These are phyloP conservation scores for Escarpia spicata DNA, from an alignment of 2,888 invertebrate species.

Conservation along the genomic window DNA sequence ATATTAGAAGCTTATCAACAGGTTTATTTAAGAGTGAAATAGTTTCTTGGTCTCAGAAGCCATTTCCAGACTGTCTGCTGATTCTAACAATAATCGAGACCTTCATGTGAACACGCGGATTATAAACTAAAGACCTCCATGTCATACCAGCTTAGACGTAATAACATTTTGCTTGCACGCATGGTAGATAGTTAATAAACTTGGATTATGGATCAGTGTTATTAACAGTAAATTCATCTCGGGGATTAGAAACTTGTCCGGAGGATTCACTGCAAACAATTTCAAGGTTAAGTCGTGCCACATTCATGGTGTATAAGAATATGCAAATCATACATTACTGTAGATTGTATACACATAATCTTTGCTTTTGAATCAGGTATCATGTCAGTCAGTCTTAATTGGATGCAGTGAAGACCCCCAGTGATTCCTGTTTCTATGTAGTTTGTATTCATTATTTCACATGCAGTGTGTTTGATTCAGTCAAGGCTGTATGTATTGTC, in stretches of 20 bases:
- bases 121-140: background rate
- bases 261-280: background rate
- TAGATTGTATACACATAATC: background rate
- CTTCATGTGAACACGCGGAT: no score
- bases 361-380: background rate
- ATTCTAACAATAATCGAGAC: background rate
- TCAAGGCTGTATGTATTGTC: background rate
- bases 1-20: background rate
- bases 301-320: background rate
- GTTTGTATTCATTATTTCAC: background rate
- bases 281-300: constrained; percentile 2
- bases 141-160: background rate
- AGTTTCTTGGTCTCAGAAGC: background rate
- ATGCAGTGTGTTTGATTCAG: background rate
- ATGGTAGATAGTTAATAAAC: background rate
- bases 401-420: background rate
- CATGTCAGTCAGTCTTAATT: background rate
- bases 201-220: background rate
- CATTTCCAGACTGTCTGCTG: background rate
- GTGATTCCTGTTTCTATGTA: background rate
- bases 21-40: background rate
- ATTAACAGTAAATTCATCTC: background rate
- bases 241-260: background rate
- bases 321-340: no score
- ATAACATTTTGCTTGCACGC: background rate